A percentile compares a stretch with the other conserved stretches of the same genome.
These are phyloP conservation scores for Oligia latruncula DNA, from an alignment of 2,888 invertebrate genomes.

Conservation along the genomic window DNA sequence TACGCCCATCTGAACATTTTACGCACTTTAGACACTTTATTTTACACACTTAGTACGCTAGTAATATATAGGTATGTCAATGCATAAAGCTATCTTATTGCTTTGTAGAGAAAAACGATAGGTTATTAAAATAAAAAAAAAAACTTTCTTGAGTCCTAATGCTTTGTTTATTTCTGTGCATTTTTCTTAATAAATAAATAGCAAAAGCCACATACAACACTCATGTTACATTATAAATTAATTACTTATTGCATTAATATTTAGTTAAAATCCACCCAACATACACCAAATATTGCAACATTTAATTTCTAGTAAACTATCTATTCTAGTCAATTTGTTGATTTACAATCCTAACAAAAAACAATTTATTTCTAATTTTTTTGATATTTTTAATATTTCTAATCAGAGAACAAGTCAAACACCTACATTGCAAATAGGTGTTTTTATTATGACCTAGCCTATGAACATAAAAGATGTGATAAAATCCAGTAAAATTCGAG, in stretches of 20 bases:
- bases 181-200: constrained; percentile 54
- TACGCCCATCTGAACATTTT: no score
- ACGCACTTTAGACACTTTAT: no score
- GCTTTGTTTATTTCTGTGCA: constrained; percentile 51
- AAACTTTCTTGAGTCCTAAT: constrained; percentile 19
- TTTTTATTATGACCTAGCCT: background rate
- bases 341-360: constrained; percentile 10
- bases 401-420: background rate
- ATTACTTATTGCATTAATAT: constrained; percentile 24
- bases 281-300: constrained; percentile 27
- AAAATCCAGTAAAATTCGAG: constrained; percentile 16
- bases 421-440: background rate
- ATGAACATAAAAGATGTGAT: constrained; percentile 20
- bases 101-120: background rate
- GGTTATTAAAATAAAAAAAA: background rate
- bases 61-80: no score
- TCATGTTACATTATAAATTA: constrained; percentile 41
- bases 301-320: constrained; percentile 19
- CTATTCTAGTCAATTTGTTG: constrained; percentile 13
- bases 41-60: no score
- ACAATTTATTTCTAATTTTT: background rate
- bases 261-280: constrained; percentile 21
- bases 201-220: constrained; percentile 58
- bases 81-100: background rate
- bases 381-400: background rate